These are phyloP conservation scores for Mylabris sibirica DNA, from an alignment of 2,888 invertebrate species.

Conservation along the genomic window DNA sequence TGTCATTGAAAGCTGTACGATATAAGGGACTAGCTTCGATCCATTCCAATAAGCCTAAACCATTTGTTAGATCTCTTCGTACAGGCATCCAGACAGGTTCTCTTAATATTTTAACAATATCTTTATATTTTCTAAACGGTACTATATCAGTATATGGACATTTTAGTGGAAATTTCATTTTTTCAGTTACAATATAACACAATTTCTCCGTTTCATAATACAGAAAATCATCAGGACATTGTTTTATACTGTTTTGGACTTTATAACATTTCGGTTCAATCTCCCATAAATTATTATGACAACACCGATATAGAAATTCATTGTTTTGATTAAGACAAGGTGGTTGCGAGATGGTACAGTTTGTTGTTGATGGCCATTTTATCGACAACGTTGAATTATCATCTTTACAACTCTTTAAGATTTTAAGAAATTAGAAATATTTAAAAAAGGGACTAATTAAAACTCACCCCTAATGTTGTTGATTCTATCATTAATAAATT, in stretches of 20 bases:
- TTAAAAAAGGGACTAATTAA: too few relatives aligned
- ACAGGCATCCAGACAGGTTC: slow-evolving; percentile 47
- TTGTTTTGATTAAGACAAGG: slow-evolving; percentile 30
- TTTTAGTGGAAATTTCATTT: slow-evolving; percentile 39
- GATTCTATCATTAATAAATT: not conserved
- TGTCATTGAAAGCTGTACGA: slow-evolving; percentile 25
- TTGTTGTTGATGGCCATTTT: slow-evolving; percentile 11
- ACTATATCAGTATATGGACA: slow-evolving; percentile 42
- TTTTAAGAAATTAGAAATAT: not conserved
- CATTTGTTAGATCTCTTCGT: slow-evolving; percentile 34
- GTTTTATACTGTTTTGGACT: slow-evolving; percentile 21
- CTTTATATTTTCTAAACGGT: slow-evolving; percentile 37
- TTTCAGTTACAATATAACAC: slow-evolving; percentile 34
- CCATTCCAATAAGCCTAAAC: slow-evolving; percentile 42
- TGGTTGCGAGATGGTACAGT: slow-evolving; percentile 26
- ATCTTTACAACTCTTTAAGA: slow-evolving; percentile 6
- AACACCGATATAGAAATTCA: slow-evolving; percentile 31
- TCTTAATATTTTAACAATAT: not conserved
- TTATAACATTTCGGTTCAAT: slow-evolving; percentile 26
- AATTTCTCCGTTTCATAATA: slow-evolving; percentile 21
- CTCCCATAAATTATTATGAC: slow-evolving; percentile 36
- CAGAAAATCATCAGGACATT: slow-evolving; percentile 16
- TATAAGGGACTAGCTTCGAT: slow-evolving; percentile 37
- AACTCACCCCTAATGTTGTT: not conserved
- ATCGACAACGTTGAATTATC: slow-evolving; percentile 6